Evolutionary conservation across 2,113 vertebrate species (phyloP), one percentile per base, ranked within the genome.

Genomic region (Stegastes partitus): DNA sequence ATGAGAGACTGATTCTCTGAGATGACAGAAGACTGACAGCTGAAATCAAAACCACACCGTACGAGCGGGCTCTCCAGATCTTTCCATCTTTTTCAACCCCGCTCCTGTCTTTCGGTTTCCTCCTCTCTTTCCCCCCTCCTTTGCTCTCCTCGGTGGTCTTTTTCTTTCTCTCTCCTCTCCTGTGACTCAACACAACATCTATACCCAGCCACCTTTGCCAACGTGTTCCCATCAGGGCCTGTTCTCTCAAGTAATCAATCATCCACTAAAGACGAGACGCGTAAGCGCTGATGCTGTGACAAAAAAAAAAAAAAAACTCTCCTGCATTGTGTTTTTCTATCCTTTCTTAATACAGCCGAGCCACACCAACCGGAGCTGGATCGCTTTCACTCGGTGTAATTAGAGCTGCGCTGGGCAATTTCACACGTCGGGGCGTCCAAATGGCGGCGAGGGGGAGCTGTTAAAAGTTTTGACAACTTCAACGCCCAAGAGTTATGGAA

Each of bases 41-140:
- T 82, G 74, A 86, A 91, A 92, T 92, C 66, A 85, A 85, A 87
- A 91, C 73, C 91, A 87, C 67, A 61, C 69, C 8, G 4, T 37
- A 14, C 19, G 10, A 11, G 62, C 12, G 58, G 14, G 39, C 80
- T 77, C 70, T 83, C 79, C 73, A 86, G 51, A 86, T 72, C 75
- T 76, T 65, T 65, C 74, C 66, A 50, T 79, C 53, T 68, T 68
- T 76, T 73, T 67, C 22, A 73, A 63, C 28, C 59, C 55, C 4
- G 23, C 12, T 67, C 68, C 80, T 75, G 50, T 77, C 81, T 82
- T 58, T 66, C 15, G 37, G 62, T 19, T 82, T 81, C 69, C 76
- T 51, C 51, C 61, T 45, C 42, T 54, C 64, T 57, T 22, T 26
- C 54, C 14, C 23, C 31, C 8, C 7, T 57, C 51, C 55, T 59